Percentiles rank a stretch among this genome's conserved stretches.
Conservation (phyloP, 2,888 invertebrate genomes). For the Chironomus riparius region DNA sequence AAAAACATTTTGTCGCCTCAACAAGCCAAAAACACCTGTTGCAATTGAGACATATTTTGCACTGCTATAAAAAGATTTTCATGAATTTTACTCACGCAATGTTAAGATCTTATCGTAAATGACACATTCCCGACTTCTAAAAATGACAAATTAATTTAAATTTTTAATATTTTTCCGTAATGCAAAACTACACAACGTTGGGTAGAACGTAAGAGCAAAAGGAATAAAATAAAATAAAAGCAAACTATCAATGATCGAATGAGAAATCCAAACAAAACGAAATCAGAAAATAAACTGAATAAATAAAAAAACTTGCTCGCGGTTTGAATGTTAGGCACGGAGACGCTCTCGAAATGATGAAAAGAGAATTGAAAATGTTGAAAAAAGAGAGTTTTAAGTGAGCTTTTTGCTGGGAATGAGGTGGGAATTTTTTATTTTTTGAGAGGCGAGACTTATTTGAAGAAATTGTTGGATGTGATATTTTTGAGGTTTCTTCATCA, state of each 20-base stretch:
- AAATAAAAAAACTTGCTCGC: slow-evolving; percentile 15
- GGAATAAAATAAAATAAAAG: background rate
- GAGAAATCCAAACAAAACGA: slow-evolving; percentile 27
- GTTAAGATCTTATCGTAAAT: slow-evolving; percentile 17
- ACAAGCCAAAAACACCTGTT: background rate
- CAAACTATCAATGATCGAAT: slow-evolving; percentile 9
- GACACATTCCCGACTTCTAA: slow-evolving; percentile 1
- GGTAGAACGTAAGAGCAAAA: background rate
- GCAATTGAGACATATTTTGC: background rate
- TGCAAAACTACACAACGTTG: background rate
- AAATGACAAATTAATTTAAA: slow-evolving; percentile 25
- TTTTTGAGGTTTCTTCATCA: too few species aligned
- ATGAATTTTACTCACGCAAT: slow-evolving; percentile 6
- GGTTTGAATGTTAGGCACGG: background rate
- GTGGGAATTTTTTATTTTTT: background rate
- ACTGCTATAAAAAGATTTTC: background rate
- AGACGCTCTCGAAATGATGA: background rate
- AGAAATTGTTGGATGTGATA: background rate
- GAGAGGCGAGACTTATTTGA: background rate
- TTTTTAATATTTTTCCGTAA: background rate
- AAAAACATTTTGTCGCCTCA: background rate
- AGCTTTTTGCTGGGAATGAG: background rate
- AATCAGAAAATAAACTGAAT: slow-evolving; percentile 26
- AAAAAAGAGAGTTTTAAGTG: background rate
- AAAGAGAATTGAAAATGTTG: background rate